phyloP scores from a whole-genome alignment of 2,797 vertebrate genomes.

The Kryptopterus vitreolus region DNA sequence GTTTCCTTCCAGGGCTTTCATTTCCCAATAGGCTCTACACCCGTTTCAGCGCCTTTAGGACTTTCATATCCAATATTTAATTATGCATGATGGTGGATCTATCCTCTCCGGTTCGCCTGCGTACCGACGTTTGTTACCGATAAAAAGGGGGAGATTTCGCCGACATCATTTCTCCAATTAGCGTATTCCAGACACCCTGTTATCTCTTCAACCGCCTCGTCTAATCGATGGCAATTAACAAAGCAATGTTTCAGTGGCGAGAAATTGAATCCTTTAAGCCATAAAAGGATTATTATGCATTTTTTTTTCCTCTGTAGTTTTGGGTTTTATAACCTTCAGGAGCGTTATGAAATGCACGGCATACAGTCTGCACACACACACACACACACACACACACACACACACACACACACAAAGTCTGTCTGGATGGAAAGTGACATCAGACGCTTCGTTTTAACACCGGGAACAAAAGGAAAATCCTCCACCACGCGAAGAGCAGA shows the following conservation, averaged over 20 bases:
- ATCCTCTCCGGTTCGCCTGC: not conserved
- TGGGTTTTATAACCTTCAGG: not conserved
- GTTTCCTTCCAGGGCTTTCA: conserved; percentile 38
- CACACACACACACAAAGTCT: not conserved
- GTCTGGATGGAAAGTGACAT: not conserved
- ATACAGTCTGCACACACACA: not conserved
- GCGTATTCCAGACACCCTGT: conserved; percentile 13
- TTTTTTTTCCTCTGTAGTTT: not conserved
- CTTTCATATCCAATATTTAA: conserved; percentile 16
- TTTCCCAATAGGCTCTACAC: conserved; percentile 31
- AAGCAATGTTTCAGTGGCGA: conserved; percentile 61
- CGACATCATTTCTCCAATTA: conserved; percentile 21
- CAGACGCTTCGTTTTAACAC: not conserved
- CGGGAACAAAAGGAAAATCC: not conserved
- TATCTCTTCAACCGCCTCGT: conserved; percentile 53
- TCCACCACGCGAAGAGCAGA: not conserved
- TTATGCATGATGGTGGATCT: conserved; percentile 17
- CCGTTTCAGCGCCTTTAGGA: not conserved
- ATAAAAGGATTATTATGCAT: conserved; percentile 28
- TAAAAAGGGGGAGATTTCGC: not conserved
- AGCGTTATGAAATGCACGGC: not conserved
- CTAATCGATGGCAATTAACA: conserved; percentile 59
- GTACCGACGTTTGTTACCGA: conserved; percentile 18
- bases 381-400: no score
- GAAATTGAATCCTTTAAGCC: conserved; percentile 65